Evolutionary conservation across 2,113 vertebrate genomes (phyloP), one percentile per base, ranked within the genome.

Genomic region (Phycodurus eques): DNA sequence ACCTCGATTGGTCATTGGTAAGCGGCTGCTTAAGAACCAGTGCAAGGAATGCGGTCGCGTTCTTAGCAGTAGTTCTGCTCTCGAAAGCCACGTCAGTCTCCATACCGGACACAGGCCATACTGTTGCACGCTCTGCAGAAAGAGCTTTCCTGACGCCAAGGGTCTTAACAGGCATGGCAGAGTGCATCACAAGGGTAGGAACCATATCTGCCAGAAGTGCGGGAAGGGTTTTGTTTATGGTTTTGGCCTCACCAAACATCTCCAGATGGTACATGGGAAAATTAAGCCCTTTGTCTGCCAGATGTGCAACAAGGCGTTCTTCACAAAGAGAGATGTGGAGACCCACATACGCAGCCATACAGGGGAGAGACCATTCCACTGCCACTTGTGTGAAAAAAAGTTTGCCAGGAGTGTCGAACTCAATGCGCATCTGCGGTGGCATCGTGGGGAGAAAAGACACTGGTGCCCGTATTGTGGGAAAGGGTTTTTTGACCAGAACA

Each of bases 351-450:
- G 92, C 11, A 91, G 89, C 59, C 95, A 95, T 83, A 94, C 94
- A 0, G 94, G 94, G 33, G 94, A 95, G 87, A 94, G 92, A 70
- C 93, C 92, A 4, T 95, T 93, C 78, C 82, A 88, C 17, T 96
- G 94, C 43, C 68, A 87, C 1, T 89, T 93, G 9, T 96, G 94
- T 7, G 93, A 92, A 61, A 94, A 93, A 69, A 89, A 83, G 73
- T 96, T 96, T 59, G 75, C 88, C 12, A 89, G 92, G 0, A 88
- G 89, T 80, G 92, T 93, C 5, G 92, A 92, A 13, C 88, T 96
- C 27, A 93, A 91, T 70, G 79, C 90, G 43, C 95, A 96, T 62
- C 81, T 94, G 79, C 90, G 93, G 71, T 91, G 88, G 83, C 94
- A 95, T 43, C 82, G 91, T 1, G 80, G 91, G 8, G 90, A 85